Base-by-base conservation (phyloP, 1,140 invertebrate genomes). In the Pogonognathellus flavescens region DNA sequence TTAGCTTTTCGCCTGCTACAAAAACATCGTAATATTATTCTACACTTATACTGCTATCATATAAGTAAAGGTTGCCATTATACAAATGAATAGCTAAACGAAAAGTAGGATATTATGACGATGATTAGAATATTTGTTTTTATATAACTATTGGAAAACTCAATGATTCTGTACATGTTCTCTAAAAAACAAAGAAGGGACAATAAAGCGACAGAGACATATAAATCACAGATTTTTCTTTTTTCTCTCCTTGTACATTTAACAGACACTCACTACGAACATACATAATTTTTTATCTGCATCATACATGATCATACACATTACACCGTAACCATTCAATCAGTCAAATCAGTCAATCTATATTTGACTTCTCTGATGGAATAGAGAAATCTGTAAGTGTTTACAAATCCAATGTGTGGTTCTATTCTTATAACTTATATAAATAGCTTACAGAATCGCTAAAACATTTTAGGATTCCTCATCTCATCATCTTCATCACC, bases 141-240 rank as follows among this genome's bases (percentile, higher is more conserved):
- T 76, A 76, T 76, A 76, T 50, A 76, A 76, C 70, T 76, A 76
- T 76, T 76, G 70, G 41, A 76, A 76, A 76, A 76, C 70, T 76
- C 22, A 76, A 76, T 76, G 70, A 76, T 76, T 76, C 70, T 76
- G 70, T 76, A 76, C 70, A 76, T 31, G 70, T 41, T 76, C n/a
- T 76, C 70, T 76, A 50, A 76, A 76, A 76, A 57, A 25, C 50
- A 57, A 57, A 52, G 41, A 82, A 57, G 52, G 80, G 55, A 59
- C 55, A 52, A 83, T 83, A 83, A 83, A 83, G 82, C 82, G 60
- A 83, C 82, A 83, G 82, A 83, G 55, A 83, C 82, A 62, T 83
- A 83, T 76, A 83, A 83, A 83, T 83, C 82, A 83, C 82, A 83
- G 82, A 83, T 62, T 83, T 83, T 83, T 83, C 41, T 66, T 66